A percentile compares a stretch with the other conserved stretches of the same genome.
phyloP scores from a whole-genome alignment of 1,140 invertebrate species.

The Meloidogyne floridensis region DNA sequence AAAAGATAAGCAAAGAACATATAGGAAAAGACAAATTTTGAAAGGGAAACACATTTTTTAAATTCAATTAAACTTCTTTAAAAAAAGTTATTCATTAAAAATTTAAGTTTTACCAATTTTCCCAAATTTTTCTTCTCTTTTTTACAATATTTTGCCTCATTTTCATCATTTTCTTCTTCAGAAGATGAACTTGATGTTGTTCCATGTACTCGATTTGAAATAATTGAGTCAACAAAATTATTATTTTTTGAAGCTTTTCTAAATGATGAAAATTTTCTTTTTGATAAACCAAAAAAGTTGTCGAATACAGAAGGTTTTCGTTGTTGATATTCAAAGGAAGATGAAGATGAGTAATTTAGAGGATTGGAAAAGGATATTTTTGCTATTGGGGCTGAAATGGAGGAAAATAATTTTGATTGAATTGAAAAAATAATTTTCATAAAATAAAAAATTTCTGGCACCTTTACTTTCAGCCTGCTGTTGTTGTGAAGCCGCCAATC shows the following conservation, averaged over 20 bases:
- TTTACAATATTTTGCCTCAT: background rate
- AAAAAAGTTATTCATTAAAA: background rate
- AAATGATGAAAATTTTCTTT: background rate
- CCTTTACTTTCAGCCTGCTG: background rate
- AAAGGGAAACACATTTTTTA: too few relatives aligned
- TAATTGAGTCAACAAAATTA: constrained; percentile 18
- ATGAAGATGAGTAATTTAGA: background rate
- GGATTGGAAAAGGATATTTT: background rate
- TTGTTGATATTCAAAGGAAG: background rate
- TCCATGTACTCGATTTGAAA: constrained; percentile 15
- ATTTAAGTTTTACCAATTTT: background rate
- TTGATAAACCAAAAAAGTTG: background rate
- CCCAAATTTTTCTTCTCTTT: background rate
- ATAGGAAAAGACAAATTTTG: too few relatives aligned
- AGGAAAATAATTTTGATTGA: background rate
- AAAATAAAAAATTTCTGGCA: background rate
- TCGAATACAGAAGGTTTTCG: background rate
- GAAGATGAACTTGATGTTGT: background rate
- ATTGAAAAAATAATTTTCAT: background rate
- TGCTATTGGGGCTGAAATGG: background rate
- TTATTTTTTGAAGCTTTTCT: background rate
- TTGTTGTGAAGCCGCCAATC: background rate
- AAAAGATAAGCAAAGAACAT: too few relatives aligned
- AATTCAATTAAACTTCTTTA: background rate
- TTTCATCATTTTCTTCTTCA: constrained; percentile 12